These are phyloP conservation scores for Nibea albiflora DNA, from an alignment of 2,113 vertebrate species.

Conservation along the genomic window DNA sequence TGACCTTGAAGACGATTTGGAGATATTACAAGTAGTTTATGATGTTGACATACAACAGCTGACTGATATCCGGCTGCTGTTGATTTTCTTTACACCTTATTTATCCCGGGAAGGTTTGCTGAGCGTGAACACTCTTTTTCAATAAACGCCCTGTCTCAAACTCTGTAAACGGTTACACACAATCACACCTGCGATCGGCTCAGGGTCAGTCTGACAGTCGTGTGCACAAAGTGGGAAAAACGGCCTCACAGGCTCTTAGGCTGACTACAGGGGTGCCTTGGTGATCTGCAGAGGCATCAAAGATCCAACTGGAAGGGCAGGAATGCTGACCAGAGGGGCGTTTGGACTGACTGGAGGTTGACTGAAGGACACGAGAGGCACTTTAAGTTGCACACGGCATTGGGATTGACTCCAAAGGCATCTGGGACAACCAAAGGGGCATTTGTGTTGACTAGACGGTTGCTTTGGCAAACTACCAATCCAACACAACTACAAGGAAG, in stretches of 20 bases:
- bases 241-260: not conserved
- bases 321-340: not conserved
- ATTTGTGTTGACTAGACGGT: not conserved
- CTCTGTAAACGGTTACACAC: not conserved
- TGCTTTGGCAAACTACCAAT: not conserved
- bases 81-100: slow-evolving; percentile 40
- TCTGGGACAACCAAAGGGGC: not conserved
- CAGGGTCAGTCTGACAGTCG: not conserved
- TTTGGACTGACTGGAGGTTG: not conserved
- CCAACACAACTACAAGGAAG: not conserved
- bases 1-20: slow-evolving; percentile 38
- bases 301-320: not conserved
- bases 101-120: slow-evolving; percentile 25
- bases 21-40: slow-evolving; percentile 39
- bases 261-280: not conserved
- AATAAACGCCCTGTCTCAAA: not conserved
- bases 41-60: slow-evolving; percentile 32
- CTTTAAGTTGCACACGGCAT: not conserved
- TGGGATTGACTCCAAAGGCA: not conserved
- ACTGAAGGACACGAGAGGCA: not conserved
- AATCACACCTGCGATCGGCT: not conserved
- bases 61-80: slow-evolving; percentile 35
- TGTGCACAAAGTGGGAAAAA: not conserved
- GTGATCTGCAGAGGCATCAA: no score
- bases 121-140: not conserved